A percentile compares a stretch with the other conserved stretches of the same genome.
Evolutionary conservation across 2,888 invertebrate genomes (phyloP).

Genomic region (Apamea epomidion): DNA sequence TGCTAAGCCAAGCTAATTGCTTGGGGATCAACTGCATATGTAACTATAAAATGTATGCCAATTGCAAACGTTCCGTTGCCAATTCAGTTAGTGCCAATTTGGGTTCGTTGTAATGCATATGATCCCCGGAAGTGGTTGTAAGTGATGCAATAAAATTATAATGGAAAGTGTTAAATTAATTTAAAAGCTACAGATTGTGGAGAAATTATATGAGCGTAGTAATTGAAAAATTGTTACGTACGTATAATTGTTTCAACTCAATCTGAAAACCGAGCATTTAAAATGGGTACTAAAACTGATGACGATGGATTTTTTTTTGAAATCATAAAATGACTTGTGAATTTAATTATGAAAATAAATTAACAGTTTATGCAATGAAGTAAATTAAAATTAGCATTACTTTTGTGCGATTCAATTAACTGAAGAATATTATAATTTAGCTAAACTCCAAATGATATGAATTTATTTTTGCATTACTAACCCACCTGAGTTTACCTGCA

Average conservation of each 20-base stretch:
- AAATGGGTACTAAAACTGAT: slow-evolving; percentile 42
- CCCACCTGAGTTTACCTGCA: slow-evolving; percentile 74
- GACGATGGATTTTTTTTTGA: background rate
- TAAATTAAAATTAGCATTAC: background rate
- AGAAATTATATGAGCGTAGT: slow-evolving; percentile 37
- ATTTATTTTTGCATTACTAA: slow-evolving; percentile 47
- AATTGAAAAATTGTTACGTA: slow-evolving; percentile 56
- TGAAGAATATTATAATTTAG: slow-evolving; percentile 1
- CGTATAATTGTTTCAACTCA: slow-evolving; percentile 47
- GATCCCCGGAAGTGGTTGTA: slow-evolving; percentile 45
- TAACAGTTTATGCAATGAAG: background rate
- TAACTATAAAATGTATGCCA: slow-evolving; percentile 13
- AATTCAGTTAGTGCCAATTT: slow-evolving; percentile 64
- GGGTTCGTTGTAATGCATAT: slow-evolving; percentile 30
- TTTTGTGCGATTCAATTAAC: background rate
- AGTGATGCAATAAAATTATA: slow-evolving; percentile 46
- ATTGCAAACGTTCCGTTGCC: slow-evolving; percentile 54
- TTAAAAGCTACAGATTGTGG: slow-evolving; percentile 23
- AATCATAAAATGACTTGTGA: slow-evolving; percentile 17
- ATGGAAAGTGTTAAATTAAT: slow-evolving; percentile 36
- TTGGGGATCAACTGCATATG: slow-evolving; percentile 73
- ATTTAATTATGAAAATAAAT: background rate
- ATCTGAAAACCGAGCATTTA: slow-evolving; percentile 42
- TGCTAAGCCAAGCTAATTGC: slow-evolving; percentile 72
- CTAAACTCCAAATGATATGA: slow-evolving; percentile 39